Percentiles rank a stretch among this genome's conserved stretches.
These are phyloP conservation scores for Barnardius zonarius DNA, from an alignment of 2,113 vertebrate genomes.

Conservation along the genomic window DNA sequence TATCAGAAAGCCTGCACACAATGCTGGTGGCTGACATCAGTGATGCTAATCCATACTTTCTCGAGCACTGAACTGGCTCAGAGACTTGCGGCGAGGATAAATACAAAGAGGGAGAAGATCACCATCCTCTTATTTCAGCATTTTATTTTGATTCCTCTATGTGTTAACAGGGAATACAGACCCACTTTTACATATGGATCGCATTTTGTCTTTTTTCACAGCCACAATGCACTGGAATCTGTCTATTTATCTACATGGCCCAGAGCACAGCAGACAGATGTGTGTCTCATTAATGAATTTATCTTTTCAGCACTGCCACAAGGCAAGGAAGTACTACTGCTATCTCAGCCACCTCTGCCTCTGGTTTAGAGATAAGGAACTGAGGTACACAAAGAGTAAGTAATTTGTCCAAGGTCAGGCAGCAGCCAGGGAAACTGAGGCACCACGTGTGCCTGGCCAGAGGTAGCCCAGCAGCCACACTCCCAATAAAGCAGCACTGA, in stretches of 20 bases:
- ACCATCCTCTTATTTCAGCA: not conserved
- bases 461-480: not conserved
- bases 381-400: not conserved
- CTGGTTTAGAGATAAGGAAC: not conserved
- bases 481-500: not conserved
- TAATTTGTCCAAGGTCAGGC: not conserved
- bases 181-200: not conserved
- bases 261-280: not conserved
- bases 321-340: not conserved
- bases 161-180: not conserved
- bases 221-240: not conserved
- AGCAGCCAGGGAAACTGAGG: conserved; percentile 11
- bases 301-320: not conserved
- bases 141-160: not conserved
- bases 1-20: not conserved
- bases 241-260: not conserved
- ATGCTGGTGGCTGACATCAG: not conserved
- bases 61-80: not conserved
- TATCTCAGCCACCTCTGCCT: not conserved
- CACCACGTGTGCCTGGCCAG: rapidly evolving
- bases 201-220: not conserved
- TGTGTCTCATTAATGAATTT: not conserved
- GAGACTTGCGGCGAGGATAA: not conserved
- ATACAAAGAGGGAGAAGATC: not conserved
- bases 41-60: not conserved